A percentile compares a stretch with the other conserved stretches of the same genome.
phyloP scores from a whole-genome alignment of 2,888 invertebrate species.

The Hypomecis punctinalis region DNA sequence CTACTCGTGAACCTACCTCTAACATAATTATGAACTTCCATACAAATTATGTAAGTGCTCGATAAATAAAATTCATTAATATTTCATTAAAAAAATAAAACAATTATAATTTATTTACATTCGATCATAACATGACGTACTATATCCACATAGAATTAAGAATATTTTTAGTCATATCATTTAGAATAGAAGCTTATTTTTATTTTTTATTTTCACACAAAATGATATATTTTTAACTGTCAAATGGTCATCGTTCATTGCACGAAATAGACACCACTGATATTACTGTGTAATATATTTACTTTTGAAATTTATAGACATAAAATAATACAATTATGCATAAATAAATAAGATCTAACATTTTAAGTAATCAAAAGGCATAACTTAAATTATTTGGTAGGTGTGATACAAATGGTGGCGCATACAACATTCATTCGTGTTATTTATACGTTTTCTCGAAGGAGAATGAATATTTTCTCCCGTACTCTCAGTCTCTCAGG shows the following conservation, averaged over 20 bases:
- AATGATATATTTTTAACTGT: background rate
- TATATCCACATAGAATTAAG: background rate
- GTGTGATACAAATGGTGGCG: too few species aligned
- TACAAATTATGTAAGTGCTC: background rate
- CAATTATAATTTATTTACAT: background rate
- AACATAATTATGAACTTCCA: conserved; percentile 1
- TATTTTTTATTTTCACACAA: background rate
- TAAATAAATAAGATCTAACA: too few species aligned
- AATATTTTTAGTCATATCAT: conserved; percentile 7
- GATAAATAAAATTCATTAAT: too few species aligned
- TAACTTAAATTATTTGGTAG: too few species aligned
- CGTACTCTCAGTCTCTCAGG: too few species aligned
- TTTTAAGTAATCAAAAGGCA: too few species aligned
- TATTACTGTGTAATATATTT: too few species aligned
- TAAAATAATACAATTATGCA: too few species aligned
- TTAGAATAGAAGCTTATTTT: background rate
- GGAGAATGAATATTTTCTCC: too few species aligned
- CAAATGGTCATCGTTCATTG: background rate
- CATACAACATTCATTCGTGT: too few species aligned
- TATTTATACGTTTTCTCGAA: too few species aligned
- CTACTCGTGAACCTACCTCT: conserved; percentile 7
- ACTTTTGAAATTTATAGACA: too few species aligned
- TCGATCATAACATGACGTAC: background rate
- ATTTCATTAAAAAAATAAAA: background rate
- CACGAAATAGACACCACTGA: background rate